Evolutionary conservation across 2,113 vertebrate species (phyloP).

Genomic region (Grammomys surdaster): DNA sequence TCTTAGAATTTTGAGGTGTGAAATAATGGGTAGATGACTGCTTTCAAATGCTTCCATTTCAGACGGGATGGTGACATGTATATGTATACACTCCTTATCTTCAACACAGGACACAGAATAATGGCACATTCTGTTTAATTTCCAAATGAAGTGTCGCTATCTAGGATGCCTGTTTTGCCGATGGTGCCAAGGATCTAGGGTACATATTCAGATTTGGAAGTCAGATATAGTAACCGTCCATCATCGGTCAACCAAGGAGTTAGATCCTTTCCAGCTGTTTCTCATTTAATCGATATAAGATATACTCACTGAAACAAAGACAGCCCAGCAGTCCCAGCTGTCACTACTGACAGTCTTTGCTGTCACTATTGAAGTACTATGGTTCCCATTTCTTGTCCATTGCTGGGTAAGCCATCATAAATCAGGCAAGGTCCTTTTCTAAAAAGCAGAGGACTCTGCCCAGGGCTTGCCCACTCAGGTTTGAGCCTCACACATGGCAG

Average conservation of each 20-base stretch:
- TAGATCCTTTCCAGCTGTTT: conserved; percentile 31
- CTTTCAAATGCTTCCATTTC: conserved; percentile 8
- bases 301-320: conserved; percentile 29
- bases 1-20: conserved; percentile 17
- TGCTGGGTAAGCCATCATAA: background rate
- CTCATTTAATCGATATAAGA: conserved; percentile 2
- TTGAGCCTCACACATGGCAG: background rate
- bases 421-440: background rate
- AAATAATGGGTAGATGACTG: background rate
- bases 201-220: conserved; percentile 33
- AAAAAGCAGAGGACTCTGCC: background rate
- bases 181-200: background rate
- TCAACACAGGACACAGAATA: conserved; percentile 18
- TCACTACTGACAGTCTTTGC: background rate
- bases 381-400: background rate
- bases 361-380: conserved; percentile 15
- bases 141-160: conserved; percentile 52
- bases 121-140: conserved; percentile 17
- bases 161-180: background rate
- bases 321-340: background rate
- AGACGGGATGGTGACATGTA: background rate
- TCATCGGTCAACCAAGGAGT: conserved; percentile 6
- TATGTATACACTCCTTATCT: background rate
- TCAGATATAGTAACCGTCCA: conserved; percentile 14
- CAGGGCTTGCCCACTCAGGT: background rate